Evolutionary conservation across 2,113 vertebrate genomes (phyloP).

Genomic region (Lophius piscatorius): DNA sequence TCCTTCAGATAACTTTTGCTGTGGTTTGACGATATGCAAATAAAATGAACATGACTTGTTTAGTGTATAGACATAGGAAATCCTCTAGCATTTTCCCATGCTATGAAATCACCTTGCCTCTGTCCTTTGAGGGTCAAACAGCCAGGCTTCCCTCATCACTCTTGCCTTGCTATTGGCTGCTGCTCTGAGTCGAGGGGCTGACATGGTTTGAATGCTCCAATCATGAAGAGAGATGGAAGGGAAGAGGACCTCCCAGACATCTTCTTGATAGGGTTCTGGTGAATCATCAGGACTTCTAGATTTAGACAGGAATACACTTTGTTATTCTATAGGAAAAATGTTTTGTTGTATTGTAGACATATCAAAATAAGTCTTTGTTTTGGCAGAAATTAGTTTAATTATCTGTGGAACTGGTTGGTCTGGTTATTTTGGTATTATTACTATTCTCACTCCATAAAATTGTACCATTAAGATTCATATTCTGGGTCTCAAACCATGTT

Average conservation of each 20-base stretch:
- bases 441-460: too few relatives aligned
- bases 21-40: too few relatives aligned
- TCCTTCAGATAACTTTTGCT: too few relatives aligned
- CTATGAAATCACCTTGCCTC: slow-evolving; percentile 41
- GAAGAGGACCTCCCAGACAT: slow-evolving; percentile 65
- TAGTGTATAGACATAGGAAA: too few relatives aligned
- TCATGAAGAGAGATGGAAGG: slow-evolving; percentile 72
- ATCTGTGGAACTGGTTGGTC: too few relatives aligned
- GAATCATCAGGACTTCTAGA: slow-evolving; percentile 39
- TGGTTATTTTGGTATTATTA: too few relatives aligned
- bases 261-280: slow-evolving; percentile 49
- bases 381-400: too few relatives aligned
- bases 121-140: slow-evolving; percentile 56
- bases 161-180: slow-evolving; percentile 41
- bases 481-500: too few relatives aligned
- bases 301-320: not conserved
- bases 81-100: not conserved
- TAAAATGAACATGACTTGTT: too few relatives aligned
- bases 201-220: slow-evolving; percentile 76
- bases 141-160: slow-evolving; percentile 68
- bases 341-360: too few relatives aligned
- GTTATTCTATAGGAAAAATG: not conserved
- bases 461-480: too few relatives aligned
- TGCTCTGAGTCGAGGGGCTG: slow-evolving; percentile 45
- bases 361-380: too few relatives aligned